These are phyloP conservation scores for Trachelus troglodyta DNA, from an alignment of 2,888 invertebrate genomes.

Conservation along the genomic window DNA sequence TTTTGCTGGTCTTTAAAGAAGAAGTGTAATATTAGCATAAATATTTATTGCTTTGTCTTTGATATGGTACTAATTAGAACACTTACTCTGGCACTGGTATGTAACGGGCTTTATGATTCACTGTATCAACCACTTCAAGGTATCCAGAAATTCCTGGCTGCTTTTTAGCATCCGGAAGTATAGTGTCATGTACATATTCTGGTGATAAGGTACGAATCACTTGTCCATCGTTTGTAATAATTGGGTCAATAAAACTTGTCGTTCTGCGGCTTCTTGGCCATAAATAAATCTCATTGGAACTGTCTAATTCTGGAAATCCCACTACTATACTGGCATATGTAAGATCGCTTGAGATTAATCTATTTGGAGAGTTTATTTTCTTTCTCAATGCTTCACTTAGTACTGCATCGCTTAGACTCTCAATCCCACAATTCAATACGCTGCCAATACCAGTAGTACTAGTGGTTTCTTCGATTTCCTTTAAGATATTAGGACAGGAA, in stretches of 20 bases:
- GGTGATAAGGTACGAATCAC: constrained; percentile 49
- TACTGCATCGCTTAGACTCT: constrained; percentile 33
- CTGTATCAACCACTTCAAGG: constrained; percentile 69
- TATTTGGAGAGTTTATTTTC: constrained; percentile 66
- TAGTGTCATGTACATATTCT: constrained; percentile 45
- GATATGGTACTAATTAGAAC: neutral
- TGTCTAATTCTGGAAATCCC: constrained; percentile 68
- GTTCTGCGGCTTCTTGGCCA: constrained; percentile 55
- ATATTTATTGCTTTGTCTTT: neutral
- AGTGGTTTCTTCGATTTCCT: constrained; percentile 41
- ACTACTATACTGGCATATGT: constrained; percentile 65
- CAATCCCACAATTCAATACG: constrained; percentile 33
- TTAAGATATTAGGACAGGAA: constrained; percentile 57
- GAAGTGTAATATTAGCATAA: neutral
- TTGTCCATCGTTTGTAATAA: constrained; percentile 51
- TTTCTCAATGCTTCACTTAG: constrained; percentile 63
- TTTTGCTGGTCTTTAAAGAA: constrained; percentile 45
- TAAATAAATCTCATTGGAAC: constrained; percentile 56
- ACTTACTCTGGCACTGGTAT: constrained; percentile 69
- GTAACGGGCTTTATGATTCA: constrained; percentile 67
- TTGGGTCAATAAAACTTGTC: constrained; percentile 37
- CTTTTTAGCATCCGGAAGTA: constrained; percentile 31
- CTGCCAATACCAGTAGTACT: constrained; percentile 29
- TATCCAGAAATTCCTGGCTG: constrained; percentile 57
- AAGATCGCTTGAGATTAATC: constrained; percentile 62